phyloP scores from a whole-genome alignment of 2,113 vertebrate species.

The Serilophus lunatus region DNA sequence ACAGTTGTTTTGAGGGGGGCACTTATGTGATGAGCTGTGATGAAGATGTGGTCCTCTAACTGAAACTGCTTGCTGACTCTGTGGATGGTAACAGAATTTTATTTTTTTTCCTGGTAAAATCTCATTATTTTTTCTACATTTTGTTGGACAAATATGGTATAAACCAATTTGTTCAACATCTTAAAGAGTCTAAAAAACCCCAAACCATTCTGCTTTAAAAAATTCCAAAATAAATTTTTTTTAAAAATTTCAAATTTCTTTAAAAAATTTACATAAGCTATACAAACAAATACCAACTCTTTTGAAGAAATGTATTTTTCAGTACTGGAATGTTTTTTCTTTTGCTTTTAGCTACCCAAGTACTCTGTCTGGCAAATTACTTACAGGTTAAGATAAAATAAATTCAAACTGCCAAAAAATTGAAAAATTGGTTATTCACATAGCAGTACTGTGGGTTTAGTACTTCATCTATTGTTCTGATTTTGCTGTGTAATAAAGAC shows the following conservation, averaged over 20 bases:
- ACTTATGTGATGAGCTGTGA: neutral
- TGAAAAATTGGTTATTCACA: neutral
- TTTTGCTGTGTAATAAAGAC: neutral
- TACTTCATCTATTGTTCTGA: neutral
- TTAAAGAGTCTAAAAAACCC: fast-evolving
- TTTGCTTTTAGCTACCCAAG: neutral
- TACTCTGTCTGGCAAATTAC: neutral
- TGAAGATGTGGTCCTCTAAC: neutral
- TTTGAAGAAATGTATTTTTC: neutral
- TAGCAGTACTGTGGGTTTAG: neutral
- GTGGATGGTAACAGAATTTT: neutral
- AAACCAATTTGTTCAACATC: neutral
- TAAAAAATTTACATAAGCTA: neutral
- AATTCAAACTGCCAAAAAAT: neutral
- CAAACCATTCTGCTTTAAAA: neutral
- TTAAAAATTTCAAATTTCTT: neutral
- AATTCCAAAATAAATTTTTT: neutral
- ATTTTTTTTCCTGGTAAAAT: neutral
- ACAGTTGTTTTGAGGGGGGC: neutral
- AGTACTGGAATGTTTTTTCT: neutral
- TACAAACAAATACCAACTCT: neutral
- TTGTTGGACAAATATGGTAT: neutral
- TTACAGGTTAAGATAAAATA: neutral
- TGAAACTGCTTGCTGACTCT: neutral
- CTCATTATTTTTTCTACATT: neutral